phyloP scores from a whole-genome alignment of 2,888 invertebrate genomes.

The Argyresthia albistria region DNA sequence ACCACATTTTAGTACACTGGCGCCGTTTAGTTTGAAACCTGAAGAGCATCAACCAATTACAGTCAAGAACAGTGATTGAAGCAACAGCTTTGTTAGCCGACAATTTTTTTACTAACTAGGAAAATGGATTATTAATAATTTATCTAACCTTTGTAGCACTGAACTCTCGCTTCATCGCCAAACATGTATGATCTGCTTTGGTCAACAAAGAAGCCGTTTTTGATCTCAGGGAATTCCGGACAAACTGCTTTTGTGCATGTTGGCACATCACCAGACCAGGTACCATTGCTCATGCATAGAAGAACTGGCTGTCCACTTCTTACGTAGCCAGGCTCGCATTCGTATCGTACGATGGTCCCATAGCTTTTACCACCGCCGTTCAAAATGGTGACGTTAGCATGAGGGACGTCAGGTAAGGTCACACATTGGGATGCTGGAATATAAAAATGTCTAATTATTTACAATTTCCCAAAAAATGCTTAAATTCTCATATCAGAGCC shows the following conservation, averaged over 20 bases:
- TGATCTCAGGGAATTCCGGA: constrained; percentile 82
- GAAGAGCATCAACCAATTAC: constrained; percentile 12
- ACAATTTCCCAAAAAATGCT: no score
- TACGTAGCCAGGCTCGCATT: constrained; percentile 93
- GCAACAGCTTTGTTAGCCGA: not conserved
- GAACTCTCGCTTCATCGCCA: constrained; percentile 92
- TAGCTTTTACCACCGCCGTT: constrained; percentile 94
- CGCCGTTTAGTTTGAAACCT: constrained; percentile 89
- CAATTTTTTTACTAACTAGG: not conserved
- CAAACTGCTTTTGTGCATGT: constrained; percentile 85
- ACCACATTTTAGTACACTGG: constrained; percentile 88
- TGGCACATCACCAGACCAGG: constrained; percentile 94
- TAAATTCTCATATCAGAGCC: no score
- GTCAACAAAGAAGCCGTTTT: constrained; percentile 91
- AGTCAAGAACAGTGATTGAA: not conserved
- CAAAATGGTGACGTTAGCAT: constrained; percentile 88
- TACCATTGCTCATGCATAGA: constrained; percentile 95
- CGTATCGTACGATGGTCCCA: constrained; percentile 92
- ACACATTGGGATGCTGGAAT: constrained; percentile 90
- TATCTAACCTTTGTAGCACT: constrained; percentile 80
- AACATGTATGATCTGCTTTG: constrained; percentile 82
- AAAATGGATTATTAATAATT: not conserved
- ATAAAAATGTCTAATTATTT: not conserved
- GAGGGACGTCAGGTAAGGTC: constrained; percentile 87
- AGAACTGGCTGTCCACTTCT: constrained; percentile 91